phyloP scores from a whole-genome alignment of 2,113 vertebrate genomes.

The Pseudorectes ferrugineus region DNA sequence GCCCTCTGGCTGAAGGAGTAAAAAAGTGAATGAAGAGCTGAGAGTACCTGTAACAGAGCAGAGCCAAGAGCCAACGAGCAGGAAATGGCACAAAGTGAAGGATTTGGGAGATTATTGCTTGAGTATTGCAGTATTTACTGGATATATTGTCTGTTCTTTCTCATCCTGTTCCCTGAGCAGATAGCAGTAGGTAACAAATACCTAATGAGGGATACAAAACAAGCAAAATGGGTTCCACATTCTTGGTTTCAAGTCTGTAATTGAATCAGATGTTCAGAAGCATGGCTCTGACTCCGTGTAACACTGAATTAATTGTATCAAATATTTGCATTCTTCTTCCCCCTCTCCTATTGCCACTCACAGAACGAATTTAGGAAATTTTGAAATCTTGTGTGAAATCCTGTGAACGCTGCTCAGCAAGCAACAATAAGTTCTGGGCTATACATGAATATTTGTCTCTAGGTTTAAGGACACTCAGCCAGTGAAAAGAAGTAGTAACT shows the following conservation, averaged over 20 bases:
- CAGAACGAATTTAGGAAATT: not conserved
- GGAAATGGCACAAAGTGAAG: not conserved
- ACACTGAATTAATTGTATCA: not conserved
- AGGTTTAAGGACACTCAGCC: not conserved
- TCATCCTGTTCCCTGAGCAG: not conserved
- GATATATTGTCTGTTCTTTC: not conserved
- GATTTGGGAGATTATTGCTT: not conserved
- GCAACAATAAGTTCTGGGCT: not conserved
- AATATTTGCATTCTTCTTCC: not conserved
- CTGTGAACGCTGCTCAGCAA: not conserved
- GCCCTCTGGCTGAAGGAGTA: not conserved
- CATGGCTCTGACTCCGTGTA: not conserved
- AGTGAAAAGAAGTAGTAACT: not conserved
- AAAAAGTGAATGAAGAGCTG: not conserved
- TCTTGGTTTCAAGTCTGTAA: not conserved
- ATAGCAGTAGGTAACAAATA: not conserved
- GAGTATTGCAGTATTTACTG: not conserved
- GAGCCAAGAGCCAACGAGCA: not conserved
- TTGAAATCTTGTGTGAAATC: not conserved
- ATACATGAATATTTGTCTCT: not conserved
- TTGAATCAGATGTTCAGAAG: not conserved
- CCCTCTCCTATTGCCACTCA: not conserved
- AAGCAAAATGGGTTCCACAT: not conserved
- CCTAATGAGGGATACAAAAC: not conserved
- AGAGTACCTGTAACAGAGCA: not conserved